Percentiles rank a stretch among this genome's conserved stretches.
These are phyloP conservation scores for Tinea pellionella DNA, from an alignment of 2,888 invertebrate genomes.

Conservation along the genomic window DNA sequence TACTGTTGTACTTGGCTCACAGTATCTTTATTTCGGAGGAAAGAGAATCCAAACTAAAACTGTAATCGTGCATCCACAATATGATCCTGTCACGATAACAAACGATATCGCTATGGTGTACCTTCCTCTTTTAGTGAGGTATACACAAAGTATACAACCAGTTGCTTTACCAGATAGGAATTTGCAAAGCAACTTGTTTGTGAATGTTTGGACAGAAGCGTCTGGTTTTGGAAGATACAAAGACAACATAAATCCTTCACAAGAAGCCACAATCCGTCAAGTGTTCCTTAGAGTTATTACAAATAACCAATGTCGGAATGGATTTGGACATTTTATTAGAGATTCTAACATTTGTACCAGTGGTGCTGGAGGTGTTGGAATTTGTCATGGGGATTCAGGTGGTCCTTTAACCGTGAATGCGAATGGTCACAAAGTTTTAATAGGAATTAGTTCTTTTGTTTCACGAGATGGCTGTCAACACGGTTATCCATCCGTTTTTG, in stretches of 20 bases:
- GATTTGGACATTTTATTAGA: constrained; percentile 32
- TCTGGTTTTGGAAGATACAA: constrained; percentile 48
- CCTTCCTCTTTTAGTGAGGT: constrained; percentile 29
- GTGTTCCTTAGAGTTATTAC: constrained; percentile 37
- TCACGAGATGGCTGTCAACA: constrained; percentile 42
- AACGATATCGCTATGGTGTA: constrained; percentile 47
- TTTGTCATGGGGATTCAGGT: constrained; percentile 50
- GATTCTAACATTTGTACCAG: constrained; percentile 47
- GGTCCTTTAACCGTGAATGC: constrained; percentile 37
- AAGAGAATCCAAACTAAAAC: constrained; percentile 28
- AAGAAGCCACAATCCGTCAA: constrained; percentile 38
- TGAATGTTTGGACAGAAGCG: constrained; percentile 31
- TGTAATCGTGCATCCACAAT: constrained; percentile 36
- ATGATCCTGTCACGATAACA: constrained; percentile 35
- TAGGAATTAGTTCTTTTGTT: constrained; percentile 52
- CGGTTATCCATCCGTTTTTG: constrained; percentile 45
- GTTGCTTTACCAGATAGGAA: constrained; percentile 31
- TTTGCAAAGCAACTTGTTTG: constrained; percentile 28
- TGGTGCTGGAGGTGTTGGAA: constrained; percentile 43
- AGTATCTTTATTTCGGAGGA: constrained; percentile 43
- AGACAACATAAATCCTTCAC: constrained; percentile 33
- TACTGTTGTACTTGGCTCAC: constrained; percentile 42
- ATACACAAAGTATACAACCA: constrained; percentile 31
- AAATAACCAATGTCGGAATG: constrained; percentile 27
- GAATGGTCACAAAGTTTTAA: constrained; percentile 26